Evolutionary conservation across 2,797 vertebrate genomes (phyloP), one percentile per base, ranked within the genome.

Genomic region (Galaxias olidus): DNA sequence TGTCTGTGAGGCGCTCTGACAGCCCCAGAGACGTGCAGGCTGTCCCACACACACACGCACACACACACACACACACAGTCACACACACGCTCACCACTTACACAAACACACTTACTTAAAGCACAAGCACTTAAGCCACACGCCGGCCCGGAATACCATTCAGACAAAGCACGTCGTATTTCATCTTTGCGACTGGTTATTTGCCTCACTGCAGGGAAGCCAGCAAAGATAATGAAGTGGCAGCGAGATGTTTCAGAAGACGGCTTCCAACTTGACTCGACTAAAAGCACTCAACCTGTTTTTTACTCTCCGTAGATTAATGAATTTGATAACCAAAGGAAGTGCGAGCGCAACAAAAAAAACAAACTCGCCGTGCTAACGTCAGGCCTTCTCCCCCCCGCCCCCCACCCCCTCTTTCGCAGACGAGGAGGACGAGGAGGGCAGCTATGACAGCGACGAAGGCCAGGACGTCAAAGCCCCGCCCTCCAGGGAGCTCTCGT

Each of bases 361-460:
- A 9, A n/a, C 10, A 1, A 19, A 58, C 17, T 14, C 9, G 14
- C 10, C 47, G 9, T 15, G 59, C 14, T 45, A 56, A 18, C 52
- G 13, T 13, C 77, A 75, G 78, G 13, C 61, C 55, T 11, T 65
- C 51, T 82, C 42, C 56, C 10, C 9, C 18, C 46, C n/a, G n/a
- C n/a, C n/a, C n/a, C n/a, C n/a, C n/a, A n/a, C n/a, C n/a, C n/a
- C n/a, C n/a, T n/a, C n/a, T n/a, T 40, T 13, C 0, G 4, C 65
- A 80, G 77, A 82, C 50, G 82, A 92, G 63, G 93, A 93, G 0
- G 93, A 92, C 43, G 91, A 92, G 8, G 94, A 94, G 3, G 92
- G 87, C 18, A 93, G 94, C 84, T 94, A 92, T 0, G 94, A 96
- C 75, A 95, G 93, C 0, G 95, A 96, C 61, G 93, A 94, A 13